A percentile compares a stretch with the other conserved stretches of the same genome.
These are phyloP conservation scores for Babylonia areolata DNA, from an alignment of 1,140 invertebrate genomes.

Conservation along the genomic window DNA sequence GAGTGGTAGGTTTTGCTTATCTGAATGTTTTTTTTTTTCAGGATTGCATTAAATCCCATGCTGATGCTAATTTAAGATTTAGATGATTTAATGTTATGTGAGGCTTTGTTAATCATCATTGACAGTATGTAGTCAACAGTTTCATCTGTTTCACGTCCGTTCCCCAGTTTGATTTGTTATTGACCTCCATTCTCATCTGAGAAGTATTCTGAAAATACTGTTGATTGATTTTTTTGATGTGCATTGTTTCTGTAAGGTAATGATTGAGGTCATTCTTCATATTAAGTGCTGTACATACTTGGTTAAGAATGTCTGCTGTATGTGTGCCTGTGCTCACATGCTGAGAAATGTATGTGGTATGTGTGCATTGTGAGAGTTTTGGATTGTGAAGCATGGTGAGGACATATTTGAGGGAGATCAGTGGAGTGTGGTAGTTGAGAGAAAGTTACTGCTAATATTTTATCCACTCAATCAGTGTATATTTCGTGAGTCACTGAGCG, in stretches of 20 bases:
- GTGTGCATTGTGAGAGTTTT: too few relatives aligned
- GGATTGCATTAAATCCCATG: too few relatives aligned
- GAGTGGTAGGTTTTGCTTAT: too few relatives aligned
- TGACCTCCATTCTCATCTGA: neutral
- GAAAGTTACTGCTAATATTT: neutral
- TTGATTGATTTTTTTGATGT: neutral
- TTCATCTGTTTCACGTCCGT: too few relatives aligned
- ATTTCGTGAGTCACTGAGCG: neutral
- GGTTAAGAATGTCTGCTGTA: neutral
- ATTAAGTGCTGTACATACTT: neutral
- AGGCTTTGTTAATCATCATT: neutral
- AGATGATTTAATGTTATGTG: too few relatives aligned
- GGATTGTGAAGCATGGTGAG: neutral
- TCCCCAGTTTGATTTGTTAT: neutral
- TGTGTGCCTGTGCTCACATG: neutral
- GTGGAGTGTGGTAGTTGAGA: neutral
- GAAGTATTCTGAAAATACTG: neutral
- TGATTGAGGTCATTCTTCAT: neutral
- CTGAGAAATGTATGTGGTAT: neutral
- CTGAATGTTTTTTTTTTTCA: too few relatives aligned
- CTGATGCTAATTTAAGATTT: too few relatives aligned
- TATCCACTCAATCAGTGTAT: neutral
- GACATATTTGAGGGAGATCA: neutral
- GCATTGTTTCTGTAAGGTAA: neutral
- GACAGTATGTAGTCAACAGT: neutral